Percentiles rank a stretch among this genome's conserved stretches.
These are phyloP conservation scores for Oryzias melastigma DNA, from an alignment of 2,113 vertebrate genomes.

Conservation along the genomic window DNA sequence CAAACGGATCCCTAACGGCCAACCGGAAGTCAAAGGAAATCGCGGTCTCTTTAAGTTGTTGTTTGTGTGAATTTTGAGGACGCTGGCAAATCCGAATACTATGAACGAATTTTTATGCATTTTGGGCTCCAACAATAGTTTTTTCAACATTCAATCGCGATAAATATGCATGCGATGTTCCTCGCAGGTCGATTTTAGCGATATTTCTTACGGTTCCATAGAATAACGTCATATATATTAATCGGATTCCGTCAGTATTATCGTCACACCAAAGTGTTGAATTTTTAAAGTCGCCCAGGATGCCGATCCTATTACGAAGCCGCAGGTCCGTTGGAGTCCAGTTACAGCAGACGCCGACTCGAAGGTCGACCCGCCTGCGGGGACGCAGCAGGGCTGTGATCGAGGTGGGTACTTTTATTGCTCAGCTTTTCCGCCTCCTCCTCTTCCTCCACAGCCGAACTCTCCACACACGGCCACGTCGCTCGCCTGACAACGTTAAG, in stretches of 20 bases:
- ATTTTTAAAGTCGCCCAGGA: constrained; percentile 24
- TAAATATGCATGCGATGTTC: background rate
- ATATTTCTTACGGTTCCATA: no score
- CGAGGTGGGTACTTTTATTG: constrained; percentile 55
- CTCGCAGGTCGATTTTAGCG: background rate
- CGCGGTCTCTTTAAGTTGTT: constrained; percentile 74
- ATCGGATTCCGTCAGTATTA: background rate
- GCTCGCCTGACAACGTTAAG: constrained; percentile 27
- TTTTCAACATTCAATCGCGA: background rate
- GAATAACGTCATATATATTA: no score
- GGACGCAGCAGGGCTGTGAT: background rate
- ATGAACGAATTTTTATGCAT: no score
- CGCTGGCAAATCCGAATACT: background rate
- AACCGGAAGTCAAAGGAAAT: constrained; percentile 59
- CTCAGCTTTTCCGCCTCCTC: constrained; percentile 67
- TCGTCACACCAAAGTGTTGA: constrained; percentile 4
- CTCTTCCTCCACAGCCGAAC: constrained; percentile 50
- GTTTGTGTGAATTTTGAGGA: constrained; percentile 24
- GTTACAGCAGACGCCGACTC: background rate
- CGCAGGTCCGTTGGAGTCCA: constrained; percentile 15
- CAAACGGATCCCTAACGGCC: constrained; percentile 37
- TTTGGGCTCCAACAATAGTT: fast-evolving
- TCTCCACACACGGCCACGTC: constrained; percentile 62
- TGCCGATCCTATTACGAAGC: constrained; percentile 58
- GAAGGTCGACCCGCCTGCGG: constrained; percentile 31